phyloP scores from a whole-genome alignment of 1,140 invertebrate species.

The Meloidogyne hapla region DNA sequence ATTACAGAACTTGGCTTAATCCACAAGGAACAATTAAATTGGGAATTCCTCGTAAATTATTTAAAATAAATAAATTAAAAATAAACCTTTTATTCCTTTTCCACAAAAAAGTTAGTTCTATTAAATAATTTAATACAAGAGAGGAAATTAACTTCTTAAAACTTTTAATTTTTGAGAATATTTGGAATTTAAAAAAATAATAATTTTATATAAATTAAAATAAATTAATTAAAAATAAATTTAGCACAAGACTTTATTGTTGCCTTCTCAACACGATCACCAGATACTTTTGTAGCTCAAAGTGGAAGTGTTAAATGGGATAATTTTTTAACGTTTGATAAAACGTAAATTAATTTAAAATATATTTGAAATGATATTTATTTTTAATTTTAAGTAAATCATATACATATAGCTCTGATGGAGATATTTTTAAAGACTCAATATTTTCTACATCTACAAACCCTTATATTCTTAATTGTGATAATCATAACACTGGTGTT shows the following conservation, averaged over 20 bases:
- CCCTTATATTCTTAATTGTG: neutral
- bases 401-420: neutral
- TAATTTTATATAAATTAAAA: too few species aligned
- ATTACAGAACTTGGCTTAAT: conserved; percentile 1
- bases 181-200: too few species aligned
- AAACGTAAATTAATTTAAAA: neutral
- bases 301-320: neutral
- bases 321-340: neutral
- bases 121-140: too few species aligned
- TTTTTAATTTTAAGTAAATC: neutral
- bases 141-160: too few species aligned
- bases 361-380: neutral
- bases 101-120: too few species aligned
- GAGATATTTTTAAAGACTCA: neutral
- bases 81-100: too few species aligned
- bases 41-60: neutral
- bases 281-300: conserved; percentile 3
- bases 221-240: neutral
- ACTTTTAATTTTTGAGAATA: too few species aligned
- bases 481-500: neutral
- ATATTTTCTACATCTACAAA: neutral
- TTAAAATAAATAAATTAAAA: neutral
- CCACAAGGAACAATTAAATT: neutral
- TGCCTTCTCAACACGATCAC: neutral
- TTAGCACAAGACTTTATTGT: conserved; percentile 1